phyloP scores from a whole-genome alignment of 2,113 vertebrate genomes.

The Eulacestoma nigropectus region DNA sequence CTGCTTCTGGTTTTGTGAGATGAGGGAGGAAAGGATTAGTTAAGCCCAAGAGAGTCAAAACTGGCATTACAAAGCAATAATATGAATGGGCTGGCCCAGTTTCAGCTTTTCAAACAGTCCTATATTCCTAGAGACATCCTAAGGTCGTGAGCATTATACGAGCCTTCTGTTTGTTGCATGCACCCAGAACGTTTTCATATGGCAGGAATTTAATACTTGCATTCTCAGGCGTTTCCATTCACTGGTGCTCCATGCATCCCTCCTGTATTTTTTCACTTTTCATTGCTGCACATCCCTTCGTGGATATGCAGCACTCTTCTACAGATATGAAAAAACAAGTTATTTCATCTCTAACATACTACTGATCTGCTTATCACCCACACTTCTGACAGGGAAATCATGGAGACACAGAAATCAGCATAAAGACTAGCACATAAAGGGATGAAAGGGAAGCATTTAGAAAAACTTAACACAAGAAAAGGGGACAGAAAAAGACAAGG shows the following conservation, averaged over 20 bases:
- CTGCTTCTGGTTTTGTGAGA: background rate
- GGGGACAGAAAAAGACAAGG: conserved; percentile 30
- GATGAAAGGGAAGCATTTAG: conserved; percentile 19
- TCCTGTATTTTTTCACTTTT: background rate
- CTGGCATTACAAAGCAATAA: background rate
- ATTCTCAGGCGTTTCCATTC: background rate
- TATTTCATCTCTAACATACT: background rate
- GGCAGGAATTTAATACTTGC: background rate
- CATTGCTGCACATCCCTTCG: background rate
- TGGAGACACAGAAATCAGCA: background rate
- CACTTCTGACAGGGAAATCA: background rate
- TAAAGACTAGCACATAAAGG: background rate
- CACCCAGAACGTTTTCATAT: background rate
- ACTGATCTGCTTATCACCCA: background rate
- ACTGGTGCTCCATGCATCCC: background rate
- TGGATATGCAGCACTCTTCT: background rate
- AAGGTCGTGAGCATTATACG: fast-evolving
- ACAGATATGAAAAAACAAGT: background rate
- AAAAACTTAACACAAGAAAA: conserved; percentile 8
- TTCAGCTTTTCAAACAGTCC: background rate
- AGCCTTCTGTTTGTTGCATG: background rate
- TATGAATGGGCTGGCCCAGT: background rate
- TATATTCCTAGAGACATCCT: background rate
- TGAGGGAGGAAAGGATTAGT: background rate
- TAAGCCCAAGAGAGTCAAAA: background rate